phyloP scores from a whole-genome alignment of 2,113 vertebrate species.

The Neolamprologus falcicula region DNA sequence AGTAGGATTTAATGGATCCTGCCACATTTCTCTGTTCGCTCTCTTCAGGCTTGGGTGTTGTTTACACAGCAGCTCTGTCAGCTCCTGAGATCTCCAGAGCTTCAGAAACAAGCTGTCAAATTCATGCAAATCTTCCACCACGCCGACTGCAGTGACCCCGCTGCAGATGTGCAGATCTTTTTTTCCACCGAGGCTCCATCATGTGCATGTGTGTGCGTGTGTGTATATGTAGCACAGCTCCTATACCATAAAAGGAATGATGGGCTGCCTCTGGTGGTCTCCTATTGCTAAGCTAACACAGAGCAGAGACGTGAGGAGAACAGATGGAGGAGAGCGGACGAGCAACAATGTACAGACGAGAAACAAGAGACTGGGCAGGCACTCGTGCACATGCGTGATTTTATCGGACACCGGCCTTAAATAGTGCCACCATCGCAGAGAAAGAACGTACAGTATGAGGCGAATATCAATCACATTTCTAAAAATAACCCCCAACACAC shows the following conservation, averaged over 20 bases:
- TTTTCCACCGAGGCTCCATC: neutral
- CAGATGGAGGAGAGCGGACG: slow-evolving; percentile 23
- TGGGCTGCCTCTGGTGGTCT: slow-evolving; percentile 49
- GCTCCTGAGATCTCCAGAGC: neutral
- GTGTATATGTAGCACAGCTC: slow-evolving; percentile 3
- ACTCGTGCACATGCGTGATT: slow-evolving; percentile 1
- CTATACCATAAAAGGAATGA: slow-evolving; percentile 61
- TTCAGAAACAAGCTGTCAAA: neutral
- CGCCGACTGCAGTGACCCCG: slow-evolving; percentile 13
- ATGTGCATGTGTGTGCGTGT: neutral
- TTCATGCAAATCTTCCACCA: neutral
- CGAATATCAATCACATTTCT: slow-evolving; percentile 64
- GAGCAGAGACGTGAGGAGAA: slow-evolving; percentile 10
- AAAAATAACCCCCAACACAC: slow-evolving; percentile 63
- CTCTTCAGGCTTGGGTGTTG: neutral
- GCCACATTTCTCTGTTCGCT: neutral
- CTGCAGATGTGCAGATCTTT: slow-evolving; percentile 33
- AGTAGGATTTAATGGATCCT: neutral
- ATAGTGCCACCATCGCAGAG: slow-evolving; percentile 1
- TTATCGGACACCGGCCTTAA: slow-evolving; percentile 6
- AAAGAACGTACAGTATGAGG: slow-evolving; percentile 41
- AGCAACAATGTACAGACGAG: slow-evolving; percentile 4
- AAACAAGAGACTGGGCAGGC: neutral
- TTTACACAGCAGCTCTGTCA: neutral
- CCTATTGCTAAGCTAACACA: slow-evolving; percentile 20